phyloP scores from a whole-genome alignment of 2,113 vertebrate species.

The Falcunculus frontatus region DNA sequence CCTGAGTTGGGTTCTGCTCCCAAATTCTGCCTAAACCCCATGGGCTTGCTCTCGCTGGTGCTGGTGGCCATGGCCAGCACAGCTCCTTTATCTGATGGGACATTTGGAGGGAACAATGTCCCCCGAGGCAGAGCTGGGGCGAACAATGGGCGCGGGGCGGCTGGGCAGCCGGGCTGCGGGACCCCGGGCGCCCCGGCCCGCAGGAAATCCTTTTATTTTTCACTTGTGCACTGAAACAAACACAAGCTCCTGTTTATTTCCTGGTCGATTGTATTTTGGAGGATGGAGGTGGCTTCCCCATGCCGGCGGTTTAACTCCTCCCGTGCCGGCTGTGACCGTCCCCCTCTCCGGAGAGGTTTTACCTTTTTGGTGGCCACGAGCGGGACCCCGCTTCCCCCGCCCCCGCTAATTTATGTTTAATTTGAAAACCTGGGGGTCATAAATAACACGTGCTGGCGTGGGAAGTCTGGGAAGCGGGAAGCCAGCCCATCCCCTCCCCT shows the following conservation, averaged over 20 bases:
- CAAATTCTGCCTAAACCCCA: not conserved
- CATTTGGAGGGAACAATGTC: conserved; percentile 14
- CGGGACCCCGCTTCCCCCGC: not conserved
- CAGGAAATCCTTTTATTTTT: conserved; percentile 80
- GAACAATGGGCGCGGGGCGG: conserved; percentile 22
- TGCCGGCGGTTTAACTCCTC: conserved; percentile 58
- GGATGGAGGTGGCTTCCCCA: conserved; percentile 43
- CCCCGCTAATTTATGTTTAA: not conserved
- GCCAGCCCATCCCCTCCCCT: not conserved
- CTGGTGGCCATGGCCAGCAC: not conserved
- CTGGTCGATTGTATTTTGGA: conserved; percentile 67
- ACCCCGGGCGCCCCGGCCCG: not conserved
- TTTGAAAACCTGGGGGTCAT: conserved; percentile 39
- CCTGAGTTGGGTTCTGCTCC: not conserved
- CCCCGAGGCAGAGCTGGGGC: not conserved
- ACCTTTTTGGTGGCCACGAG: not conserved
- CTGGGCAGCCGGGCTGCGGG: not conserved
- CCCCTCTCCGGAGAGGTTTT: not conserved
- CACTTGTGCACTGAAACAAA: conserved; percentile 71
- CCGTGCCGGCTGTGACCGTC: not conserved
- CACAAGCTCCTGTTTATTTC: conserved; percentile 77
- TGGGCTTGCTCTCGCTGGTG: accelerated
- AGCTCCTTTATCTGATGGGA: conserved; percentile 27
- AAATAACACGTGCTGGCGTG: conserved; percentile 42
- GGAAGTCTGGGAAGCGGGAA: conserved; percentile 62